A percentile compares a stretch with the other conserved stretches of the same genome.
Conservation (phyloP, 2,797 vertebrate species). For the Carcharodon carcharias region DNA sequence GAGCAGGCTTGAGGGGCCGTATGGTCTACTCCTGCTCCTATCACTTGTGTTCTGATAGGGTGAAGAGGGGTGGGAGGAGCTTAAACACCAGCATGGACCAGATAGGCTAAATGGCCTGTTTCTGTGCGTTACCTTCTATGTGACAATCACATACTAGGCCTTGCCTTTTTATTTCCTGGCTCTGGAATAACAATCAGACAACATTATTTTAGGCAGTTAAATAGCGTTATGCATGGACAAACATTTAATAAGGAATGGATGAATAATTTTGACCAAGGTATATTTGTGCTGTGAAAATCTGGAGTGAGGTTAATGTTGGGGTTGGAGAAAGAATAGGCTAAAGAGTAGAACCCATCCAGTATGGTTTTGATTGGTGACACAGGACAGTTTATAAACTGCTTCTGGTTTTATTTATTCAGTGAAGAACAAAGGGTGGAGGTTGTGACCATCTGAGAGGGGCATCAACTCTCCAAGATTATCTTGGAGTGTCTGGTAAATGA, state of each 20-base stretch:
- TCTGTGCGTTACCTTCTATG: neutral
- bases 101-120: neutral
- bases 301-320: neutral
- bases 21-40: too few species aligned
- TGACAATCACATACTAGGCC: neutral
- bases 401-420: neutral
- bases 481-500: neutral
- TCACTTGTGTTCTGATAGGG: too few species aligned
- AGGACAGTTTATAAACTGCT: neutral
- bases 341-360: neutral
- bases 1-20: too few species aligned
- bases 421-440: neutral
- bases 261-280: neutral
- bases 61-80: neutral
- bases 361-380: neutral
- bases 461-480: neutral
- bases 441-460: neutral
- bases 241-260: neutral
- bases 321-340: neutral
- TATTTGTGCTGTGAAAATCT: neutral
- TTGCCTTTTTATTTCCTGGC: neutral
- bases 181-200: neutral
- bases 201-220: neutral
- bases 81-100: neutral
- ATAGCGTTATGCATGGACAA: neutral